Evolutionary conservation across 2,888 invertebrate genomes (phyloP), one percentile per base, ranked within the genome.

Genomic region (Atethmia centrago): DNA sequence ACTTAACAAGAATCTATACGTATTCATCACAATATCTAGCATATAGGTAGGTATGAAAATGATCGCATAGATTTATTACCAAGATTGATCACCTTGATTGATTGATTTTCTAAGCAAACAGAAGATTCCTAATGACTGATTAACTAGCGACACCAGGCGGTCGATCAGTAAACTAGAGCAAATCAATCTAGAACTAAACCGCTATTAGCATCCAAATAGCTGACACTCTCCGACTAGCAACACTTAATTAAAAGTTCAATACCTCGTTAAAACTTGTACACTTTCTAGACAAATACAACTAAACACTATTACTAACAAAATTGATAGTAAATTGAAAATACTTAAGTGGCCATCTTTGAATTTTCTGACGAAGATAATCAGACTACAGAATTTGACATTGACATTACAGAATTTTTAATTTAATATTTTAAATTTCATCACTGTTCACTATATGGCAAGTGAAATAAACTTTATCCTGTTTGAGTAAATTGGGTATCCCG

Each of bases 401-500:
- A 19, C 21, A 58, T 28, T 7, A 61, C 16, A 42, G 40, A 25
- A n/a, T 12, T 12, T 42, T 25, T 19, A 28, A 25, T 10, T 56
- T 2, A 45, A 16, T 31, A 2, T 31, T 36, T 58, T 61, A 71
- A 78, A 83, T 83, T 59, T 59, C 58, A 71, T 67, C 19, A 40
- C 9, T 8, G 14, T 67, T 72, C 61, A n/a, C 59, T 71, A 25
- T 51, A 56, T 75, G 59, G 49, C 25, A 68, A 74, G 59, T 49
- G 70, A 77, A 71, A 84, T 62, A 78, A 84, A 86, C 70, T 76
- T 74, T 74, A 66, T 78, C 76, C 74, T 80, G 55, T 87, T 85
- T 84, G 71, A 84, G 82, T 85, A 87, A 85, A 87, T 85, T 85
- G 82, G 85, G 85, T 78, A 78, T 80, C 77, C 62, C 71, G 71